Conservation (phyloP, 2,888 invertebrate species). For the Patella ulyssiponensis region DNA sequence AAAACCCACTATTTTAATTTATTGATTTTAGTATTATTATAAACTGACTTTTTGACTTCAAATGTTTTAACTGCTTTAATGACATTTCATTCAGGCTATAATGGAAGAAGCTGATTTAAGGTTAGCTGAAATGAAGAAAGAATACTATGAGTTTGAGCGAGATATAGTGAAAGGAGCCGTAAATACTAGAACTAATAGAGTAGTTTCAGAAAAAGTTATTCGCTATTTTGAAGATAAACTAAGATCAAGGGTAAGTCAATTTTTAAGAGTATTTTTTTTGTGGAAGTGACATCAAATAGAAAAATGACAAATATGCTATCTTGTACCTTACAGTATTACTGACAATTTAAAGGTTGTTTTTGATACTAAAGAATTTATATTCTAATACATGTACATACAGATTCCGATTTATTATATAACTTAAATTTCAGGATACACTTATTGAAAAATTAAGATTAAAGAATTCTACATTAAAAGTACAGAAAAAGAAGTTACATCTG, state of each 20-base stretch:
- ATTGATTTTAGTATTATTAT: too few species aligned
- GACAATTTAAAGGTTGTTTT: too few species aligned
- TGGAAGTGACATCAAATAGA: background rate
- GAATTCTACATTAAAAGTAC: conserved; percentile 70
- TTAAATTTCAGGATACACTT: conserved; percentile 65
- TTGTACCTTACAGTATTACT: too few species aligned
- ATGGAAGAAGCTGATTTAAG: conserved; percentile 71
- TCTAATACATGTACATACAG: too few species aligned
- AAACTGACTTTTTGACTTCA: too few species aligned
- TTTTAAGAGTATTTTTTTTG: background rate
- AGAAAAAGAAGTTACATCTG: conserved; percentile 70
- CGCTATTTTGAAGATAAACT: conserved; percentile 71
- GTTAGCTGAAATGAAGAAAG: conserved; percentile 69
- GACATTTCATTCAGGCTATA: conserved; percentile 59
- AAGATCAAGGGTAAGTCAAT: conserved; percentile 62
- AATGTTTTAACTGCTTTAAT: too few species aligned
- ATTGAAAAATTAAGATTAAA: conserved; percentile 71
- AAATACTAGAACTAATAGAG: conserved; percentile 63
- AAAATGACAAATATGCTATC: background rate
- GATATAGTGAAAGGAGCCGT: conserved; percentile 69
- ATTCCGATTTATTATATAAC: background rate
- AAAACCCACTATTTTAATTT: too few species aligned
- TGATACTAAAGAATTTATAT: too few species aligned
- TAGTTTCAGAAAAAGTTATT: conserved; percentile 70
- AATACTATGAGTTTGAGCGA: conserved; percentile 71